Evolutionary conservation across 2,797 vertebrate species (phyloP).

Genomic region (Gila robusta): DNA sequence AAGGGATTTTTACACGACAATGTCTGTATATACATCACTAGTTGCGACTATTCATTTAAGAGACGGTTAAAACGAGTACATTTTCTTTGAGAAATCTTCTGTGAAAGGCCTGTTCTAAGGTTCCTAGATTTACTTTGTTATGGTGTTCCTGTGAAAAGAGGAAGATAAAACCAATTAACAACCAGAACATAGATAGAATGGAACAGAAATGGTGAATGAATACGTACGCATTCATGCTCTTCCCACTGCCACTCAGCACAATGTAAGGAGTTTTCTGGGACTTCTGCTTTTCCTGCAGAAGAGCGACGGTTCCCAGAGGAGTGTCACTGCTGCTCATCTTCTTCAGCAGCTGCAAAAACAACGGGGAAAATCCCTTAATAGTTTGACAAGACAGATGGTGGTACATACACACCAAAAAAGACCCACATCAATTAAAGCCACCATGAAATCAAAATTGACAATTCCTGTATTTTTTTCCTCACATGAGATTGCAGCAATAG

Average conservation of each 20-base stretch:
- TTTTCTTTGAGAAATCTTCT: neutral
- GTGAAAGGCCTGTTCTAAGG: slow-evolving; percentile 11
- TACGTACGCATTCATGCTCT: slow-evolving; percentile 93
- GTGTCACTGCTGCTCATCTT: slow-evolving; percentile 97
- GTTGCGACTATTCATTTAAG: slow-evolving; percentile 11
- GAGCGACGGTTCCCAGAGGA: slow-evolving; percentile 89
- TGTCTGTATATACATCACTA: slow-evolving; percentile 39
- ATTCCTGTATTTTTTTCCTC: too few relatives aligned
- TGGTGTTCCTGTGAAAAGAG: slow-evolving; percentile 65
- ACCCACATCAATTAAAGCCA: neutral
- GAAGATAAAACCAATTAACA: neutral
- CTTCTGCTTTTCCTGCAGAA: slow-evolving; percentile 95
- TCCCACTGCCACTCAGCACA: slow-evolving; percentile 93
- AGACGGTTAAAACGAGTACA: slow-evolving; percentile 7
- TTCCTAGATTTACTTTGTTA: slow-evolving; percentile 63
- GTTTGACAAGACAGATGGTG: neutral
- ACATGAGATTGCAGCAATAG: too few relatives aligned
- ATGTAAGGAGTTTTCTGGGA: slow-evolving; percentile 95
- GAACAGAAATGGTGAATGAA: neutral
- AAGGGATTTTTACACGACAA: neutral
- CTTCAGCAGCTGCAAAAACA: slow-evolving; percentile 83
- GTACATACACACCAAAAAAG: neutral
- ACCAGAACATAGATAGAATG: neutral
- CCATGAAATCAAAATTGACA: neutral
- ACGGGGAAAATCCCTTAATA: neutral